Evolutionary conservation across 2,113 vertebrate species (phyloP), one percentile per base, ranked within the genome.

Genomic region (Semnornis frantzii): DNA sequence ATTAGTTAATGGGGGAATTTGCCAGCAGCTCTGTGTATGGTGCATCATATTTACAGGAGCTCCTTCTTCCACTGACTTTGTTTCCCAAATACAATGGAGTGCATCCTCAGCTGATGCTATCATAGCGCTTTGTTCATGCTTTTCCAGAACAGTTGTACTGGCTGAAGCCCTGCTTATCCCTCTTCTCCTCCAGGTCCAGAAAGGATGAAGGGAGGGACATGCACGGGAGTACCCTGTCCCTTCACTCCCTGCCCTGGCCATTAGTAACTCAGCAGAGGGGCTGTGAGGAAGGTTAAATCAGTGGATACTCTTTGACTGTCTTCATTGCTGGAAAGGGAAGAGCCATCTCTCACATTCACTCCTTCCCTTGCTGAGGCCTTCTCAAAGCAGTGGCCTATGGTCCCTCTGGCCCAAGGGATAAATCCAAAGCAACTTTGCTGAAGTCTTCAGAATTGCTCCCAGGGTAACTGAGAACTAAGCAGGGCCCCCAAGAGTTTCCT

Each of bases 391-490:
- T n/a, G 58, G 89, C 90, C 92, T 94, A 82, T 89, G 85, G 63
- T 94, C 85, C 84, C 3, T 0, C 46, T 90, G 85, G 87, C 85
- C 83, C 73, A 78, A 78, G 87, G 91, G 63, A 84, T 84, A 92
- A 95, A 92, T 78, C 91, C 93, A 86, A 80, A 94, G 73, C 42
- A 86, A 78, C 95, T 85, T 86, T 78, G 80, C 89, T 91, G 85
- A 92, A 91, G 66, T 46, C 87, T 81, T 68, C 90, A 83, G 39
- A 94, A 92, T 91, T 94, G 87, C 89, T 96, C 94, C 76, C 90
- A 88, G 95, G 73, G 70, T 89, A 94, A 89, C 92, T 55, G 59
- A 95, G 87, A 94, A 82, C 76, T 80, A 65, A n/a, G 68, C 4
- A 42, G 93, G 90, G 82, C 82, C 90, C 89, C 91, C 19, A 8